Evolutionary conservation across 2,888 invertebrate species (phyloP), one percentile per base, ranked within the genome.

Genomic region (Octonoba sinensis): DNA sequence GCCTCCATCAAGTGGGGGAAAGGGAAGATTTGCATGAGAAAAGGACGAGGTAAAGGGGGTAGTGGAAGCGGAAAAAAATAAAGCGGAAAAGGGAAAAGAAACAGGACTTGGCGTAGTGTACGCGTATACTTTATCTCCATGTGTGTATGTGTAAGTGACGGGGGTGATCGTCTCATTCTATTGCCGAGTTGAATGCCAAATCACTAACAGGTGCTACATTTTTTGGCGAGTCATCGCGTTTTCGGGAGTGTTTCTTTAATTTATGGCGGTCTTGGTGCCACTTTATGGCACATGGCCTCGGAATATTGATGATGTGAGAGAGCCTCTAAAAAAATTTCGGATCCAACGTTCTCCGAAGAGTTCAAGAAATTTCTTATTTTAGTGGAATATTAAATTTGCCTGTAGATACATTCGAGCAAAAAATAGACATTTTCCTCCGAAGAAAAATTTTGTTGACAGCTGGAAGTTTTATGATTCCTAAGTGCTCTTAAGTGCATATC

Each of bases 121-220:
- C 79, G 73, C 72, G 73, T 79, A 81, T 73, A 73, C 69, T 81
- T 79, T 79, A 79, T 81, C 69, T 81, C 73, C 49, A 62, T 74
- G 69, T 81, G 73, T 76, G 76, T 60, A 44, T 67, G 75, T 66
- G 72, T 79, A 67, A 71, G 77, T 59, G 71, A 71, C 36, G 78
- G 62, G 77, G 71, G 66, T 71, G 78, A 65, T 65, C 54, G 59
- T 79, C 65, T 71, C 72, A 79, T 79, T 79, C 78, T 72, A 72
- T 72, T 77, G 70, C 70, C 24, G 57, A 54, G 24, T 24, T 51
- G 46, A 47, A 66, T 71, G 72, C 78, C 67, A 62, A 79, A 79
- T 79, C 78, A 79, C 72, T 79, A 72, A 72, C 79, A 81, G 79
- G 79, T 81, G 73, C 73, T 73, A 67, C 78, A 67, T 79, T 79